Percentiles rank a stretch among this genome's conserved stretches.
phyloP scores from a whole-genome alignment of 2,113 vertebrate genomes.

The Lepus europaeus region DNA sequence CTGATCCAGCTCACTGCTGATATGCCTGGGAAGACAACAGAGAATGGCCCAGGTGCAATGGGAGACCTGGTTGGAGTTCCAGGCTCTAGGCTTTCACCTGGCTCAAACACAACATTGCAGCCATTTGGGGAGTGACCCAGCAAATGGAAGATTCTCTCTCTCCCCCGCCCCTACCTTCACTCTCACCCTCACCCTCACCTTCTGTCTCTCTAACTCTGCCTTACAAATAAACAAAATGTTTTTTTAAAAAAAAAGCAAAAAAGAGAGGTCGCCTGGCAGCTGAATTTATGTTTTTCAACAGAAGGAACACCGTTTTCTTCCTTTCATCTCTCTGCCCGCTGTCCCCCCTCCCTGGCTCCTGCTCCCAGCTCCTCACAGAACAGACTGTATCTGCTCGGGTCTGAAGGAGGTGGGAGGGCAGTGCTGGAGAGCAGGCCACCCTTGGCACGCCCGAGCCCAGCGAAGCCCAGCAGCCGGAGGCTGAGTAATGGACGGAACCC shows the following conservation, averaged over 20 bases:
- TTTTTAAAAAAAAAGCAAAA: not conserved
- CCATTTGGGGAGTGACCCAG: too few species aligned
- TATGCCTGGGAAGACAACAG: too few species aligned
- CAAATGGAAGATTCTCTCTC: too few species aligned
- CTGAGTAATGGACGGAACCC: slow-evolving; percentile 12
- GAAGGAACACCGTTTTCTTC: not conserved
- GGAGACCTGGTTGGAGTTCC: too few species aligned
- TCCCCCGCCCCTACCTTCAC: too few species aligned
- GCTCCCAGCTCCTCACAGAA: not conserved
- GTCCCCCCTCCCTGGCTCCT: not conserved
- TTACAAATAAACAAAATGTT: too few species aligned
- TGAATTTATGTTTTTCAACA: not conserved
- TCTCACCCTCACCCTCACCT: too few species aligned
- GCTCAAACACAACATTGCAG: too few species aligned
- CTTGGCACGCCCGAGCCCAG: fast-evolving
- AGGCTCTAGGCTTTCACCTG: too few species aligned
- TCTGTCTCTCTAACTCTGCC: too few species aligned
- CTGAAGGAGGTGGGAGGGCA: not conserved
- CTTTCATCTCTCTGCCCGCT: not conserved
- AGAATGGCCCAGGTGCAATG: too few species aligned
- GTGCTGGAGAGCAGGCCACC: not conserved
- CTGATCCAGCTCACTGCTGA: too few species aligned
- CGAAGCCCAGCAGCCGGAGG: not conserved
- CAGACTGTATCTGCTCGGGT: not conserved
- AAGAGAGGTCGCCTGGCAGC: not conserved